Percentiles rank a stretch among this genome's conserved stretches.
phyloP scores from a whole-genome alignment of 2,797 vertebrate genomes.

The Myripristis jacobus region DNA sequence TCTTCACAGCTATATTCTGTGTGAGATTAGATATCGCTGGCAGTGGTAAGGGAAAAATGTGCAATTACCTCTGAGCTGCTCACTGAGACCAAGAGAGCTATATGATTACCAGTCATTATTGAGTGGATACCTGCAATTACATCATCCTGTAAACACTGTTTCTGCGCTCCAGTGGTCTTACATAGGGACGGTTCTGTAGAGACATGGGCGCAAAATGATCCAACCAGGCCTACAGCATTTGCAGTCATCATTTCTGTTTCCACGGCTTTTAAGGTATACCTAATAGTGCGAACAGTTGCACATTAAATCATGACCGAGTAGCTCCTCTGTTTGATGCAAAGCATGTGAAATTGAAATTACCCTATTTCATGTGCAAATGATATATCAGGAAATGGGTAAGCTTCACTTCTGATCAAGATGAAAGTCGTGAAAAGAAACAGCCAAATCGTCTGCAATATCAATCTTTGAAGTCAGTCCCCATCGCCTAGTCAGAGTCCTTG shows the following conservation, averaged over 20 bases:
- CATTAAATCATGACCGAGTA: slow-evolving; percentile 1
- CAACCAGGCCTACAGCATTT: not conserved
- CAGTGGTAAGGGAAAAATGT: slow-evolving; percentile 22
- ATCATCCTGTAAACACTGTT: slow-evolving; percentile 24
- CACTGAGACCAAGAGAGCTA: slow-evolving; percentile 2
- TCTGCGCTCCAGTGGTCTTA: not conserved
- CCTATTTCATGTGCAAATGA: slow-evolving; percentile 14
- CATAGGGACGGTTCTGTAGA: not conserved
- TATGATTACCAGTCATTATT: slow-evolving; percentile 27
- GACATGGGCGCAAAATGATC: not conserved
- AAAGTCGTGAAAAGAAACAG: slow-evolving; percentile 33
- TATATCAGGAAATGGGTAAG: slow-evolving; percentile 43
- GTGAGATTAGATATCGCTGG: slow-evolving; percentile 29
- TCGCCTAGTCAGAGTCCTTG: slow-evolving; percentile 38
- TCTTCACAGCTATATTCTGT: slow-evolving; percentile 15
- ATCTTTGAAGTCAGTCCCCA: slow-evolving; percentile 59
- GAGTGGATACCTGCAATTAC: slow-evolving; percentile 41
- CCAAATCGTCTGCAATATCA: slow-evolving; percentile 25
- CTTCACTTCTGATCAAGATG: slow-evolving; percentile 45
- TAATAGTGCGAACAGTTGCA: not conserved
- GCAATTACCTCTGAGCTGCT: slow-evolving; percentile 33
- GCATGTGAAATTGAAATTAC: slow-evolving; percentile 6
- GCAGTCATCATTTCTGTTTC: not conserved
- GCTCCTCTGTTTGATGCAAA: slow-evolving; percentile 36
- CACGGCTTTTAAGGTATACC: not conserved